Base-by-base conservation (phyloP, 2,888 invertebrate species). In the Heliothis peltigera region DNA sequence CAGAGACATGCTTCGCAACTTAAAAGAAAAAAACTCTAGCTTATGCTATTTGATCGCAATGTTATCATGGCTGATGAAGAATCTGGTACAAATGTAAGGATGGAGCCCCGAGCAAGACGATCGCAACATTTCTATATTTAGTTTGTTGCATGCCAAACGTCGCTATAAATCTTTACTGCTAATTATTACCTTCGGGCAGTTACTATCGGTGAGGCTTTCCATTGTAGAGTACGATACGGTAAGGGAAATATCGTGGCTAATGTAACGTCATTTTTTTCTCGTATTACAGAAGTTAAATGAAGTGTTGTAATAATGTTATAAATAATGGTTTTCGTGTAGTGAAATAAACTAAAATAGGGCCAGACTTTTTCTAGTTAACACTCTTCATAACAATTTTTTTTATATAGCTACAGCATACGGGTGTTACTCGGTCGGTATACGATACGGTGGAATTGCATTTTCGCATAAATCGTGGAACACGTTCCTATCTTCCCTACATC, bases 131-230 rank as follows among this genome's bases (percentile, higher is more conserved):
- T 76, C 83, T 84, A 85, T 83, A 87, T 86, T 81, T 87, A 86
- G 85, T 82, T 80, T 72, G 79, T 79, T 83, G 82, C 83, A 82
- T 81, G 79, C 75, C 78, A 70, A 80, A 81, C 82, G 81, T 82
- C 79, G 78, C 85, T 81, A 89, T 92, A 92, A 92, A 92, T 93
- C 91, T 84, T 84, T 86, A 80, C 78, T 73, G 83, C 89, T 92
- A 92, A 93, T 93, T 92, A 90, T 90, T 89, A 77, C 86, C 91
- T 82, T 75, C 72, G 70, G 82, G 89, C 88, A 77, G 72, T 83
- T 71, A 80, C 85, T 87, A 87, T 84, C 75, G 76, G 39, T 8
- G 22, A 56, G 32, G 15, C 76, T 82, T 64, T 87, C 80, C 90
- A 87, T 80, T 83, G 62, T 32, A 5, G 0, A 0, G 18, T 0